Evolutionary conservation across 2,797 vertebrate genomes (phyloP).

Genomic region (Sebastes paucispinis): DNA sequence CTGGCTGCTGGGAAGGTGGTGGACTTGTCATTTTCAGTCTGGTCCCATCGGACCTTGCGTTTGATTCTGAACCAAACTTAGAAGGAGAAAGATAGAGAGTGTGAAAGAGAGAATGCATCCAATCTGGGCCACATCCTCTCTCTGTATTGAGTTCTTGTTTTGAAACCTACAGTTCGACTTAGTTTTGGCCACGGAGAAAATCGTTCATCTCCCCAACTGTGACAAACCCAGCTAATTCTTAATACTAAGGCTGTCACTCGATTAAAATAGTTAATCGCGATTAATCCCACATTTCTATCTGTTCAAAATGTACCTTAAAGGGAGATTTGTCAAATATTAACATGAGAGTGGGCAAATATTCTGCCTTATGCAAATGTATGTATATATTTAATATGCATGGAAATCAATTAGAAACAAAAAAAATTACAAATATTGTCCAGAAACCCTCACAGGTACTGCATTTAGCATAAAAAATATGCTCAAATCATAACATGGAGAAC

Average conservation of each 20-base stretch:
- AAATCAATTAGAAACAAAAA: too few relatives aligned
- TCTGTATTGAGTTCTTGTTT: not conserved
- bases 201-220: not conserved
- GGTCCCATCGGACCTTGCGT: not conserved
- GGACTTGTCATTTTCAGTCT: constrained; percentile 8
- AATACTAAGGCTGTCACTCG: not conserved
- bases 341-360: too few relatives aligned
- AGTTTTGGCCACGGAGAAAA: not conserved
- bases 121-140: not conserved
- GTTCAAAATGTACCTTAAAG: too few relatives aligned
- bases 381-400: too few relatives aligned
- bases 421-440: too few relatives aligned
- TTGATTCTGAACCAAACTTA: not conserved
- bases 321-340: too few relatives aligned
- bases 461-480: too few relatives aligned
- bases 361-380: too few relatives aligned
- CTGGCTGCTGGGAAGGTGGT: constrained; percentile 10
- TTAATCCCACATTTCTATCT: too few relatives aligned
- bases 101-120: not conserved
- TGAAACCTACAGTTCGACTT: not conserved
- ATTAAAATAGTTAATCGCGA: too few relatives aligned
- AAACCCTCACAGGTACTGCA: too few relatives aligned
- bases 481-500: too few relatives aligned
- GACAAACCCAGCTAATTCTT: not conserved
- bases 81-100: not conserved